phyloP scores from a whole-genome alignment of 2,888 invertebrate species.

The Meiosimyza decipiens region DNA sequence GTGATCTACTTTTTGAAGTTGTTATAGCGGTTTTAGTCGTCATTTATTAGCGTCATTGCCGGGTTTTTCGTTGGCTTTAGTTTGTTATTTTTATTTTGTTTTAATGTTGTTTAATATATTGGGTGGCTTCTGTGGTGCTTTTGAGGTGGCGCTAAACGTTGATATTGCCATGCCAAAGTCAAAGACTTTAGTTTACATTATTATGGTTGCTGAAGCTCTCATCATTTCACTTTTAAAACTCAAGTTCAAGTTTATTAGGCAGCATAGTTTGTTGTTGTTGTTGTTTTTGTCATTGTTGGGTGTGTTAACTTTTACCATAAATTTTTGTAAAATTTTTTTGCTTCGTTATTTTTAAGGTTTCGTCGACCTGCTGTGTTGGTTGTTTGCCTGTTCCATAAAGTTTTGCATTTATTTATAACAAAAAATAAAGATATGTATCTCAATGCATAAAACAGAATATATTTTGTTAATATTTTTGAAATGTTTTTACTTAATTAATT shows the following conservation, averaged over 20 bases:
- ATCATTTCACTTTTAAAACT: not conserved
- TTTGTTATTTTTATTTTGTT: not conserved
- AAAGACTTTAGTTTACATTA: not conserved
- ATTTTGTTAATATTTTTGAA: not conserved
- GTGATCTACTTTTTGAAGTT: slow-evolving; percentile 23
- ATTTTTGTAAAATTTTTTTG: not conserved
- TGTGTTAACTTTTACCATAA: too few relatives aligned
- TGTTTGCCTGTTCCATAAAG: slow-evolving; percentile 30
- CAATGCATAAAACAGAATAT: not conserved
- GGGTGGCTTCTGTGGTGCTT: not conserved
- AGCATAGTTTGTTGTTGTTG: not conserved
- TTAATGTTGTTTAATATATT: not conserved
- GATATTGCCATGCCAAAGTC: not conserved
- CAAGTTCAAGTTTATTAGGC: slow-evolving; percentile 23
- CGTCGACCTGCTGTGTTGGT: not conserved
- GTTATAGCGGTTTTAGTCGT: not conserved
- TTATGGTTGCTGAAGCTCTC: slow-evolving; percentile 10
- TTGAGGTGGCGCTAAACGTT: not conserved
- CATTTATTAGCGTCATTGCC: not conserved
- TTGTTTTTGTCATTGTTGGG: slow-evolving; percentile 1
- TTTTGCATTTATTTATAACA: slow-evolving; percentile 35
- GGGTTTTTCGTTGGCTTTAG: not conserved
- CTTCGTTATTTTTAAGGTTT: slow-evolving; percentile 5
- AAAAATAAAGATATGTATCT: not conserved
- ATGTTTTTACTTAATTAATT: too few relatives aligned